A percentile compares a stretch with the other conserved stretches of the same genome.
These are phyloP conservation scores for Ligdia adustata DNA, from an alignment of 2,888 invertebrate genomes.

Conservation along the genomic window DNA sequence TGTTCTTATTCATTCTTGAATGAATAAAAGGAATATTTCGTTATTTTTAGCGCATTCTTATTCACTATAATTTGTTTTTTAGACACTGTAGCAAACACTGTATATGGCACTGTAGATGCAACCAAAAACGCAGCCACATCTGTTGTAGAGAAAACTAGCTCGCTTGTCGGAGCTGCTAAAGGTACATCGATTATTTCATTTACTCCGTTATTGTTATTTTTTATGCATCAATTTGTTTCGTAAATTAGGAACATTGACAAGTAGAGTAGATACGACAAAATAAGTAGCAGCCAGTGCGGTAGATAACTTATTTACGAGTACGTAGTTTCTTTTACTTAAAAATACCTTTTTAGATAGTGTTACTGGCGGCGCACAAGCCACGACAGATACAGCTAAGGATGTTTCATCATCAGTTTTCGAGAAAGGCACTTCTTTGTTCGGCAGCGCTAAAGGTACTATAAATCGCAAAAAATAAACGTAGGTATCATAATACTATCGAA, in stretches of 20 bases:
- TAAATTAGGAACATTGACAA: too few species aligned
- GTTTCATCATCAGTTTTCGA: conserved; percentile 39
- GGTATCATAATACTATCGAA: too few species aligned
- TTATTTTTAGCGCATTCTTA: too few species aligned
- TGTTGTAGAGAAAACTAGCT: conserved; percentile 41
- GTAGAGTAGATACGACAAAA: too few species aligned
- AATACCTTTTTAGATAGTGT: conserved; percentile 18
- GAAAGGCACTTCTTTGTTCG: conserved; percentile 34
- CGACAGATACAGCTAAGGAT: conserved; percentile 33
- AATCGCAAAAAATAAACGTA: too few species aligned
- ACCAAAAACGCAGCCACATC: conserved; percentile 44
- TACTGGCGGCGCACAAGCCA: conserved; percentile 11
- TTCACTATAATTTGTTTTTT: conserved; percentile 16
- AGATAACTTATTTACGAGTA: too few species aligned
- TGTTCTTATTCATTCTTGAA: too few species aligned
- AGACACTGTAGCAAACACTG: conserved; percentile 35
- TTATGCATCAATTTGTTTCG: too few species aligned
- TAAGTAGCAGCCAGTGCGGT: too few species aligned
- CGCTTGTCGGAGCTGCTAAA: conserved; percentile 35
- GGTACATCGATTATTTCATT: too few species aligned
- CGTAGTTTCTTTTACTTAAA: background rate
- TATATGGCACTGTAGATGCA: conserved; percentile 37
- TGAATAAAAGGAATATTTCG: too few species aligned
- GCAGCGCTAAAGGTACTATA: conserved; percentile 31
- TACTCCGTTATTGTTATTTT: too few species aligned